Evolutionary conservation across 2,888 invertebrate genomes (phyloP).

Genomic region (Endotricha flammealis): DNA sequence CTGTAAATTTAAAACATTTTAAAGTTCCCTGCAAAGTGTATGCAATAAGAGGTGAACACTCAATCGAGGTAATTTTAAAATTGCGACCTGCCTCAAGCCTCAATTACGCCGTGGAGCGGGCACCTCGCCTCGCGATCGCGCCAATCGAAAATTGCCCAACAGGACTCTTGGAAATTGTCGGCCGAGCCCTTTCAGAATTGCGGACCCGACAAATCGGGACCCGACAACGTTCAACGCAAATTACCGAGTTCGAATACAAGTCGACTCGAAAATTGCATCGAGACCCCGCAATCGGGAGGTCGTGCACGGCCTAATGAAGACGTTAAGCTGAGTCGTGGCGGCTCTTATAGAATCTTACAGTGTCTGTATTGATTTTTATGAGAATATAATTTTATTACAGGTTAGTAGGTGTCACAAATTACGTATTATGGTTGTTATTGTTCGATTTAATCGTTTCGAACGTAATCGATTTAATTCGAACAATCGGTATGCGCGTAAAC

Average conservation of each 20-base stretch:
- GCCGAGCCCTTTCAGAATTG: conserved; percentile 53
- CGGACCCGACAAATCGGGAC: conserved; percentile 60
- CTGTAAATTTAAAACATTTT: conserved; percentile 48
- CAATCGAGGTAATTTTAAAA: conserved; percentile 70
- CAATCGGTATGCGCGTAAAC: conserved; percentile 1
- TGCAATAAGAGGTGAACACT: conserved; percentile 55
- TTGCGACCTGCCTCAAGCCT: conserved; percentile 65
- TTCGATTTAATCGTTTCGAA: conserved; percentile 4
- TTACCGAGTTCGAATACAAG: conserved; percentile 51
- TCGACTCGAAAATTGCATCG: conserved; percentile 60
- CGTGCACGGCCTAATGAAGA: conserved; percentile 70
- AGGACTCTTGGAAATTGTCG: conserved; percentile 61
- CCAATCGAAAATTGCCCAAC: conserved; percentile 66
- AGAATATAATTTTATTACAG: conserved; percentile 58
- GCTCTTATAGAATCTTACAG: conserved; percentile 55
- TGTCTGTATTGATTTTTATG: conserved; percentile 71
- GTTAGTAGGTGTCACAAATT: conserved; percentile 34
- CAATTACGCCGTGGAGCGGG: conserved; percentile 53
- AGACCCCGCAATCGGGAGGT: conserved; percentile 56
- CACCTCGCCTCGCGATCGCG: conserved; percentile 47
- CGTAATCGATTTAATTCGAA: conserved; percentile 8
- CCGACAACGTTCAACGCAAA: conserved; percentile 50
- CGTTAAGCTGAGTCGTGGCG: conserved; percentile 64
- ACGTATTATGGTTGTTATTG: conserved; percentile 1
- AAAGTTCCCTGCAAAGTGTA: conserved; percentile 39